These are phyloP conservation scores for Halcyon malimbica DNA, from an alignment of 2,113 vertebrate genomes.

Conservation along the genomic window DNA sequence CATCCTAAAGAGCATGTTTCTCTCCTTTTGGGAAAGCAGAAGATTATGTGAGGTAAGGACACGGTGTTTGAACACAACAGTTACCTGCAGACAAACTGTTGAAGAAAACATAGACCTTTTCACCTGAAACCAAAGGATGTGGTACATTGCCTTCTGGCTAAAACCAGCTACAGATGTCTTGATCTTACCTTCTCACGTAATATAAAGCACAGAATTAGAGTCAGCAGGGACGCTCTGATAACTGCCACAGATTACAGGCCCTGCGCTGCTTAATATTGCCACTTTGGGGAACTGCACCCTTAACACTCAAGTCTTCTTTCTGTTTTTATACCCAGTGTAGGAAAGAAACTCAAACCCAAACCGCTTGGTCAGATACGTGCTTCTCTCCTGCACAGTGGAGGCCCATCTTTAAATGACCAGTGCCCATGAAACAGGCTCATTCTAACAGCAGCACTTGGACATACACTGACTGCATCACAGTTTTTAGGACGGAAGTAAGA, in stretches of 20 bases:
- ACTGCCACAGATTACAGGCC: background rate
- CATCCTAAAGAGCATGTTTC: background rate
- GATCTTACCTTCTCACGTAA: background rate
- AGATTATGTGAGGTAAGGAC: background rate
- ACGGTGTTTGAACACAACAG: background rate
- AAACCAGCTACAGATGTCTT: background rate
- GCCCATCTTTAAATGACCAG: background rate
- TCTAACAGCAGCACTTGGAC: background rate
- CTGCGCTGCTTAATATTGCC: background rate
- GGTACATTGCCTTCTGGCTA: background rate
- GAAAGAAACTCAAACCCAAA: background rate
- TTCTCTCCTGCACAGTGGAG: background rate
- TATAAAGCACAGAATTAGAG: background rate
- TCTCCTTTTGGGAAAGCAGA: background rate
- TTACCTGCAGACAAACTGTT: background rate
- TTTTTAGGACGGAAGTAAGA: background rate
- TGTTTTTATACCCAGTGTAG: background rate
- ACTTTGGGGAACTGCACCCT: background rate
- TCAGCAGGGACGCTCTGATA: background rate
- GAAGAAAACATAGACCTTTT: background rate
- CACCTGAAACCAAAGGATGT: background rate
- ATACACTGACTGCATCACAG: rapidly evolving
- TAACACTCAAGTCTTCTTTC: background rate
- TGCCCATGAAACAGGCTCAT: rapidly evolving
- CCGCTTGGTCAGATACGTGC: no score